Evolutionary conservation across 2,113 vertebrate genomes (phyloP), one percentile per base, ranked within the genome.

Genomic region (Leptocoma aspasia): DNA sequence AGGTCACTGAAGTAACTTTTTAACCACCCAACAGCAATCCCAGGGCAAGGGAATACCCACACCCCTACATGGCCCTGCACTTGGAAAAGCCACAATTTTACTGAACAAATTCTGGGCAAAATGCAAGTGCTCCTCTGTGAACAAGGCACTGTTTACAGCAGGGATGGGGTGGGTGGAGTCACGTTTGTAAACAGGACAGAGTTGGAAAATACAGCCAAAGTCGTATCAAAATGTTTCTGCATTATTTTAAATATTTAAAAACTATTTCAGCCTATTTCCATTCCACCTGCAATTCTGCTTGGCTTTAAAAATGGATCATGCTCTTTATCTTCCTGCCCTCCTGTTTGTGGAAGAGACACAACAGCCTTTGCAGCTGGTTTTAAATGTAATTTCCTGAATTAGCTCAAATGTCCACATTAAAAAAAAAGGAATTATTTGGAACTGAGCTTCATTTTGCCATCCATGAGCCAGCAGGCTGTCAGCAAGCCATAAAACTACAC

Each of bases 381-480:
- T 22, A 91, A 94, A 76, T 69, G 41, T 45, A 45, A 50, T 71
- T 75, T 91, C 84, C 89, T 89, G 73, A 64, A 85, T 90, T 63
- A 92, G 21, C 81, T 91, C 54, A 59, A 28, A 91, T 87, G 75
- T 87, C 80, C 59, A 52, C 71, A 45, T 64, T 4, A 9, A 31
- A 75, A 52, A 63, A 69, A 65, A 79, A 31, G 2, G 60, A 73
- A 52, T 39, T 42, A 14, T 82, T 91, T 94, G 79, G 65, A 86
- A 30, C 35, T 63, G 45, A 69, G 68, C 47, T 93, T 78, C 57
- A 19, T 60, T 86, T 85, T 82, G 84, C 49, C 57, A 42, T 82
- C 70, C 50, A 20, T 26, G 76, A 89, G 68, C 71, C 87, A 31
- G n/a, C 57, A 79, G 60, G 35, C 73, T 95, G 93, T 93, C 93